Evolutionary conservation across 2,888 invertebrate species (phyloP), one percentile per base, ranked within the genome.

Genomic region (Leptopilina myrica): DNA sequence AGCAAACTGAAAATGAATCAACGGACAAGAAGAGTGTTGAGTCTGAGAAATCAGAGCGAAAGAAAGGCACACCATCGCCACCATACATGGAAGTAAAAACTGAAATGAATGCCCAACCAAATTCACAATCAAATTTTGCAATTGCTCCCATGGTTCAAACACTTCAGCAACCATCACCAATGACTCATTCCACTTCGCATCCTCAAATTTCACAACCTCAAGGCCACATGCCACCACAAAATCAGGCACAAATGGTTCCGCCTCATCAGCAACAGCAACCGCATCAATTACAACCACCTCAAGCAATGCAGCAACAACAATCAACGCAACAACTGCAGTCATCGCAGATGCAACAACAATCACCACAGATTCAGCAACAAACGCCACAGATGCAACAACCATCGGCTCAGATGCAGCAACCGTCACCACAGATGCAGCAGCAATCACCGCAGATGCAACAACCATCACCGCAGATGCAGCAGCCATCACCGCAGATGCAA

Each of bases 381-480:
- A 2, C 33, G 5, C 2, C 33, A 3, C 33, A 33, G 33, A 93
- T 92, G 93, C 93, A 92, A 91, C 92, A 90, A 1, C 92, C 89
- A 90, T 64, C 90, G 88, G 80, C 86, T 11, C 49, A 49, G 12
- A 12, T 49, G 14, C 59, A n/a, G 8, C 76, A 59, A 59, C 11
- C 14, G 7, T 46, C 56, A 53, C 84, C 82, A 7, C 80, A 79
- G 2, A 82, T 1, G 81, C 88, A 33, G 92, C 86, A 73, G n/a
- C 81, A 73, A 33, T 82, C 73, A 15, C 46, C 11, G 8, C 53
- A 59, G 49, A 56, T 15, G 8, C 76, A 43, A 56, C 73, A 66
- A 5, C 78, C 66, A 33, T 81, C 78, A 33, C 66, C 43, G 46
- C 78, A 53, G 20, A 33, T 62, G 46, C 77, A 75, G 53, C 73